phyloP scores from a whole-genome alignment of 2,113 vertebrate species.

The Clinocottus analis region DNA sequence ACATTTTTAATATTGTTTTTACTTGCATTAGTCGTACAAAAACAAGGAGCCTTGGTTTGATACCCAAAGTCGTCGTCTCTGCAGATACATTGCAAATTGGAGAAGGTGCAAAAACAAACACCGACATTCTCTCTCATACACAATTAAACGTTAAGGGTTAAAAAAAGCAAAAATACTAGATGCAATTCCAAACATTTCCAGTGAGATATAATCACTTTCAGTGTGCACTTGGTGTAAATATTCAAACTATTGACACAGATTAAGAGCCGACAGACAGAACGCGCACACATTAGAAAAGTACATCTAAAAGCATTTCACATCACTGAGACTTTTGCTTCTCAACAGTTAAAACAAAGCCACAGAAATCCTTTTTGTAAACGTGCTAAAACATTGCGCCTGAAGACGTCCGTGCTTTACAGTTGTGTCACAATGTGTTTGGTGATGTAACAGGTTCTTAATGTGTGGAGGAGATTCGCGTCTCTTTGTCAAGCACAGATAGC shows the following conservation, averaged over 20 bases:
- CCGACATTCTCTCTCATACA: conserved; percentile 29
- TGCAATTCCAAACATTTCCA: conserved; percentile 32
- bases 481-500: conserved; percentile 47
- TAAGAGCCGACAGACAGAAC: conserved; percentile 20
- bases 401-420: conserved; percentile 54
- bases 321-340: conserved; percentile 46
- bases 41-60: conserved; percentile 52
- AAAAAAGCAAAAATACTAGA: conserved; percentile 33
- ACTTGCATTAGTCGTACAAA: conserved; percentile 50
- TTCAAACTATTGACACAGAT: conserved; percentile 33
- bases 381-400: conserved; percentile 51
- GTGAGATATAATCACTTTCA: conserved; percentile 15
- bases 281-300: conserved; percentile 37
- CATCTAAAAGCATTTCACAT: conserved; percentile 58
- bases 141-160: conserved; percentile 30
- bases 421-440: conserved; percentile 21
- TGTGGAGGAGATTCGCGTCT: conserved; percentile 32
- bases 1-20: conserved; percentile 10
- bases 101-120: conserved; percentile 61
- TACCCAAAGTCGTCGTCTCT: conserved; percentile 20
- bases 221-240: conserved; percentile 44
- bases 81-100: conserved; percentile 51
- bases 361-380: conserved; percentile 55
- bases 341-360: conserved; percentile 43
- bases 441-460: conserved; percentile 23